A percentile compares a stretch with the other conserved stretches of the same genome.
Conservation (phyloP, 2,888 invertebrate species). For the Tanaodytes sp. region DNA sequence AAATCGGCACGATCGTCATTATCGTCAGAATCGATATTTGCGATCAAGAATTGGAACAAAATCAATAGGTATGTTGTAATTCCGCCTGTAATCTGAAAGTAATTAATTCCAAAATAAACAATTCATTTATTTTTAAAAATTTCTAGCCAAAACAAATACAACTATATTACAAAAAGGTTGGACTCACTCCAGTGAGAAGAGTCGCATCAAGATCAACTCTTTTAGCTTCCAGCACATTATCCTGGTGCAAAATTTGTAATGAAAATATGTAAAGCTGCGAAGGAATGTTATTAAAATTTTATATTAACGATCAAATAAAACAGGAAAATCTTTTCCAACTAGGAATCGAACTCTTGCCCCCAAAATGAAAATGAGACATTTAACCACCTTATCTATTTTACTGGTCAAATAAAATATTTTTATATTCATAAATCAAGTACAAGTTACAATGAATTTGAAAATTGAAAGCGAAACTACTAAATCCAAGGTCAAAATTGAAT, state of each 20-base stretch:
- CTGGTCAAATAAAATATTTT: no score
- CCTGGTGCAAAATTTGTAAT: constrained; percentile 61
- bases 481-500: no score
- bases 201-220: constrained; percentile 60
- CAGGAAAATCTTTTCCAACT: no score
- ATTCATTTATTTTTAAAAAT: neutral
- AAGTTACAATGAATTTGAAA: no score
- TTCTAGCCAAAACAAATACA: neutral
- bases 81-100: constrained; percentile 60
- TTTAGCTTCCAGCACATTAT: constrained; percentile 59
- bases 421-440: no score
- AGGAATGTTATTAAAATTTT: neutral
- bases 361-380: no score
- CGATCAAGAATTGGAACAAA: constrained; percentile 61
- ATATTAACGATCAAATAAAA: neutral
- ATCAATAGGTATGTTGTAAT: constrained; percentile 63
- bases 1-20: constrained; percentile 2
- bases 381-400: no score
- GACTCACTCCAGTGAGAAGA: constrained; percentile 58
- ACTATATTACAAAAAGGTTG: neutral
- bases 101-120: neutral
- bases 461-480: no score
- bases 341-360: no score
- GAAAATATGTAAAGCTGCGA: constrained; percentile 62
- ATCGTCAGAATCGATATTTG: neutral